phyloP scores from a whole-genome alignment of 1,140 invertebrate genomes.

The Marisa cornuarietis region DNA sequence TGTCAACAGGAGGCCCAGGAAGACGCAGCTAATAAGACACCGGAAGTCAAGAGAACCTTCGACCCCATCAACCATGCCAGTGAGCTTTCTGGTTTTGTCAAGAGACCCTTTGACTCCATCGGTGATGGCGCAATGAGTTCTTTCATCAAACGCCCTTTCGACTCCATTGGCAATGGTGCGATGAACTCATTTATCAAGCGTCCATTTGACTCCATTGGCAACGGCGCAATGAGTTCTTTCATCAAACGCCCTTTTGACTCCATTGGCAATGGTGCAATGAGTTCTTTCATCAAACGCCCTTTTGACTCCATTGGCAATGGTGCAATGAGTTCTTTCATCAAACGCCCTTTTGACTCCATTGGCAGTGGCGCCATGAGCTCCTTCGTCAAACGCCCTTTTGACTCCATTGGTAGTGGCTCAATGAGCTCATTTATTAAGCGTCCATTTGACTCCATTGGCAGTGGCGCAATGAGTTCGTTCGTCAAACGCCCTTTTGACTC shows the following conservation, averaged over 20 bases:
- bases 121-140: background rate
- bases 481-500: constrained; percentile 23
- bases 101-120: constrained; percentile 22
- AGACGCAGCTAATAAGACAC: constrained; percentile 5
- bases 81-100: constrained; percentile 13
- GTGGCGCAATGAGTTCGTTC: constrained; percentile 6
- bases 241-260: constrained; percentile 31
- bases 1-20: constrained; percentile 14
- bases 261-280: constrained; percentile 19
- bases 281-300: constrained; percentile 20
- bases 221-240: constrained; percentile 30
- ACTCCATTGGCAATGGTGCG: constrained; percentile 9
- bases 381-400: constrained; percentile 20
- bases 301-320: constrained; percentile 23
- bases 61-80: constrained; percentile 16
- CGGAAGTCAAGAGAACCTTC: constrained; percentile 19
- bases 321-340: constrained; percentile 12
- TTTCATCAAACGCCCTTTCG: constrained; percentile 17
- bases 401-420: constrained; percentile 11
- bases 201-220: constrained; percentile 32
- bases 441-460: constrained; percentile 23
- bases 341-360: constrained; percentile 26
- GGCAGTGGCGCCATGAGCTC: constrained; percentile 1
- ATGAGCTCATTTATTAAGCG: constrained; percentile 17
- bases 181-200: constrained; percentile 21